Evolutionary conservation across 2,888 invertebrate species (phyloP).

Genomic region (Leptura quadrifasciata): DNA sequence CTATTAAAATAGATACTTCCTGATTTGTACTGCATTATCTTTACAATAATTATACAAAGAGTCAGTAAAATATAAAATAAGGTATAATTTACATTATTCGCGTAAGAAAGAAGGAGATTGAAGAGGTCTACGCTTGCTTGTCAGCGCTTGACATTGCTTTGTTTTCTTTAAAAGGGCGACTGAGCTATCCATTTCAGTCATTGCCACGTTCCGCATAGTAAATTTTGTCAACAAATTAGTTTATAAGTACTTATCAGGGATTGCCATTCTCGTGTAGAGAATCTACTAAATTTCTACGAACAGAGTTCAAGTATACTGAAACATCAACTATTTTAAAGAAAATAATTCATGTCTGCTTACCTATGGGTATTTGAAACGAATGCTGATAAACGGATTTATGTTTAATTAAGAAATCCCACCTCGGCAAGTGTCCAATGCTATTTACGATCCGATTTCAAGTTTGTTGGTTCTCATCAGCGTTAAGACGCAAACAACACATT

Average conservation of each 20-base stretch:
- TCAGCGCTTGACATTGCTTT: conserved; percentile 53
- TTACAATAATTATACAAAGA: neutral
- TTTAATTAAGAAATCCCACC: no score
- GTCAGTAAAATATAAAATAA: neutral
- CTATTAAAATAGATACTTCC: no score
- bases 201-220: conserved; percentile 71
- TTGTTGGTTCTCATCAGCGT: no score
- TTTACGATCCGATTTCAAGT: no score
- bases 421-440: no score
- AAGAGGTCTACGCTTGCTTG: conserved; percentile 27
- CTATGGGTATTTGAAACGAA: no score
- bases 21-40: neutral
- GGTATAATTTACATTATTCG: neutral
- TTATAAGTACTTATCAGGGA: conserved; percentile 59
- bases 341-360: no score
- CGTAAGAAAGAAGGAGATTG: neutral
- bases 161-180: conserved; percentile 64
- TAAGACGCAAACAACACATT: no score
- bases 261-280: conserved; percentile 47
- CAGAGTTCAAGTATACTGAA: no score
- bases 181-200: conserved; percentile 68
- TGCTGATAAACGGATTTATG: no score
- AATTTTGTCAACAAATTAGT: conserved; percentile 72
- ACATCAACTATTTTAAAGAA: no score
- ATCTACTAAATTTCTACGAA: neutral